Base-by-base conservation (phyloP, 2,113 vertebrate species). In the Gopherus flavomarginatus region DNA sequence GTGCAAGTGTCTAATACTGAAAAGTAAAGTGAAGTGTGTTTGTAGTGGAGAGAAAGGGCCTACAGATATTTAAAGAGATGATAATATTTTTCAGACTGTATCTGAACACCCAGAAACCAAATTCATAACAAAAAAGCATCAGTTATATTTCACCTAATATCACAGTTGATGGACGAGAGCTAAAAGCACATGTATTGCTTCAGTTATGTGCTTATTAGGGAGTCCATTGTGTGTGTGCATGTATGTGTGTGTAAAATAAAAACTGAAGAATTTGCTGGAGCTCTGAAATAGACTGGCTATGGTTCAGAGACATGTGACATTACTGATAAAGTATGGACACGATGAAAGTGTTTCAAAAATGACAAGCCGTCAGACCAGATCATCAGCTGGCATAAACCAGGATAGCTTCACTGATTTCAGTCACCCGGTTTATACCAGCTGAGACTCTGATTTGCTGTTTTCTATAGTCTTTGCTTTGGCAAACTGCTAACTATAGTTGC, bases 401-500 rank as follows among this genome's bases (percentile, higher is more conserved):
- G 54, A 83, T 42, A 26, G 75, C 69, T 56, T 69, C 81, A 65
- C 19, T 79, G 84, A 79, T 44, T 72, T 65, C 24, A 62, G 62
- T 56, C 22, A 24, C 80, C n/a, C 59, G 75, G 83, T 92, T 65
- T 88, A 79, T 82, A 92, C 79, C 81, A 54, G 54, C 57, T 65
- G 72, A 78, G 86, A 54, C 50, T 88, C 75, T 84, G 54, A 17
- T 81, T 72, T 50, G 80, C 96, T 95, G 75, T 96, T 93, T 94
- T 47, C 81, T 90, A 69, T 88, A 92, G 84, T 80, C 89, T 96
- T 96, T 95, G 77, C n/a, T 92, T 90, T 94, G 93, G 81, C 88
- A 96, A 83, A 81, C 69, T 85, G 90, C 97, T 96, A 94, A 86
- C 85, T 94, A 91, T 80, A 95, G 96, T 92, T 94, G 79, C 80